A percentile compares a stretch with the other conserved stretches of the same genome.
phyloP scores from a whole-genome alignment of 2,113 vertebrate genomes.

The Ramphastos sulfuratus region DNA sequence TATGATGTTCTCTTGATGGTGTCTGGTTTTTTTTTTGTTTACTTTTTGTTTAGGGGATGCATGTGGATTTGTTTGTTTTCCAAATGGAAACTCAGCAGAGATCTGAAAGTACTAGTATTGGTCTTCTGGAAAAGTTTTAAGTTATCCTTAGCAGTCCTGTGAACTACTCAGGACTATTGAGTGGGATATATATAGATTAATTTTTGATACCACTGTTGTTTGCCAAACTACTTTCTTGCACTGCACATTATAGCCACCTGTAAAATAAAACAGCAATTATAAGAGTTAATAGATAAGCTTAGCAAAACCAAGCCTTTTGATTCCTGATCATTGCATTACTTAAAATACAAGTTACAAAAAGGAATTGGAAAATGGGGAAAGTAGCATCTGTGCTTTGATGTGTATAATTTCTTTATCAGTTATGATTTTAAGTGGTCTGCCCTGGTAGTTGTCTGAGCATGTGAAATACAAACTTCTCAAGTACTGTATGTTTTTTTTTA shows the following conservation, averaged over 20 bases:
- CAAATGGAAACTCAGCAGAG: neutral
- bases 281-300: neutral
- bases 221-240: neutral
- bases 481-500: neutral
- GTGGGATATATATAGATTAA: neutral
- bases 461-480: neutral
- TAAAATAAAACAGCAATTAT: neutral
- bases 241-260: neutral
- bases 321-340: neutral
- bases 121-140: neutral
- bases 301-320: neutral
- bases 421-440: neutral
- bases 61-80: too few species aligned
- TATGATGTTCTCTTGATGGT: fast-evolving
- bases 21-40: neutral
- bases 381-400: neutral
- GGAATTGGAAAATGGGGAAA: neutral
- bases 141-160: neutral
- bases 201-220: neutral
- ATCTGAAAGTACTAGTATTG: neutral
- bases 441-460: neutral
- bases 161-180: neutral
- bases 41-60: fast-evolving
- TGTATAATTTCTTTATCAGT: neutral
- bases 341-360: neutral